These are phyloP conservation scores for Takifugu ocellatus DNA, from an alignment of 2,797 vertebrate genomes.

Conservation along the genomic window DNA sequence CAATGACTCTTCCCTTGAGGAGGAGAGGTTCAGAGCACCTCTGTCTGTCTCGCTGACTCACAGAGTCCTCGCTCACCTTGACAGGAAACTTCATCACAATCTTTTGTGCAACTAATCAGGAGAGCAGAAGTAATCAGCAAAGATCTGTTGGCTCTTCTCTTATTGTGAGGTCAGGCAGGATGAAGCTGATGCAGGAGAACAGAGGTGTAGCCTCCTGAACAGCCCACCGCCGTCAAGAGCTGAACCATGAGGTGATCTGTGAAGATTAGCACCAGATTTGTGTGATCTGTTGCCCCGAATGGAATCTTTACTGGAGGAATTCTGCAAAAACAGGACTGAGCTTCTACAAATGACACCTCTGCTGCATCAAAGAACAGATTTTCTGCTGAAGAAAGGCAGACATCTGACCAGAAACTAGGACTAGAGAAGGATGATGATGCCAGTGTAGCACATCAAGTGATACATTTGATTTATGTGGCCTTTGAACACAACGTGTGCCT, in stretches of 20 bases:
- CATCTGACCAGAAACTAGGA: no score
- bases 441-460: not conserved
- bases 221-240: conserved; percentile 14
- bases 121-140: not conserved
- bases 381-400: no score
- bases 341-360: not conserved
- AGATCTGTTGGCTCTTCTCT: not conserved
- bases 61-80: conserved; percentile 28
- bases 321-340: conserved; percentile 4
- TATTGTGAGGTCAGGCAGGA: conserved; percentile 5
- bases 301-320: not conserved
- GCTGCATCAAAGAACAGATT: no score
- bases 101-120: not conserved
- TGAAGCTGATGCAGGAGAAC: conserved; percentile 5
- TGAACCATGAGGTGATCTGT: conserved; percentile 3
- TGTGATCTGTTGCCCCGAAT: not conserved
- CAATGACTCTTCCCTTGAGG: conserved; percentile 20
- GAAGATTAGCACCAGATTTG: not conserved
- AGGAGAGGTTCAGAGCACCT: conserved; percentile 2
- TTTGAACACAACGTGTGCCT: conserved; percentile 5
- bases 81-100: conserved; percentile 10
- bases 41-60: conserved; percentile 25
- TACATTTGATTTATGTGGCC: not conserved
- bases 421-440: no score
- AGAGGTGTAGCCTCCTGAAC: no score